Evolutionary conservation across 2,113 vertebrate species (phyloP).

Genomic region (Mobula birostris): DNA sequence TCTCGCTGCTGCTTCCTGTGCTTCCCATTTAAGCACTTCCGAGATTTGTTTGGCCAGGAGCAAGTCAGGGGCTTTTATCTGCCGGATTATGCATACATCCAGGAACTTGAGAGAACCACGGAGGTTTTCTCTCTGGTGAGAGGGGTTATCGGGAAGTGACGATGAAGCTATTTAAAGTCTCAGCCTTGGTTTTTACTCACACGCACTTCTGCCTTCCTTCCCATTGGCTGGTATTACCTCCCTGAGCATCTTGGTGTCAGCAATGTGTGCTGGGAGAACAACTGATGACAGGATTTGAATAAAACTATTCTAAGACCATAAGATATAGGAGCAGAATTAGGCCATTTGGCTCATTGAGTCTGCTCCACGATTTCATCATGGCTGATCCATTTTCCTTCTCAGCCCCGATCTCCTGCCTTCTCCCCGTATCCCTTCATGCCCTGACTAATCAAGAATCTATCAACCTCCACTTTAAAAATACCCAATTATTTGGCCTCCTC

Average conservation of each 20-base stretch:
- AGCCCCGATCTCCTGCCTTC: too few relatives aligned
- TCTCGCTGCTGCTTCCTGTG: background rate
- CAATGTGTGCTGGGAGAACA: background rate
- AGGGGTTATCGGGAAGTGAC: background rate
- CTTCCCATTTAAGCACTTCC: conserved; percentile 31
- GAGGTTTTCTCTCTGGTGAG: background rate
- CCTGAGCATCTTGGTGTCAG: background rate
- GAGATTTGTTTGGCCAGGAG: conserved; percentile 29
- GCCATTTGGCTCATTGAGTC: too few relatives aligned
- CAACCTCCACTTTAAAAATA: too few relatives aligned
- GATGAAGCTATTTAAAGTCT: background rate
- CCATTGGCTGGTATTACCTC: background rate
- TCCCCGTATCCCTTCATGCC: too few relatives aligned
- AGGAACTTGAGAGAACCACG: background rate
- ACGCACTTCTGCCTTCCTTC: background rate
- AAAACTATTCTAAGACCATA: background rate
- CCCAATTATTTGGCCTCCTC: too few relatives aligned
- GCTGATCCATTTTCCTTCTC: too few relatives aligned
- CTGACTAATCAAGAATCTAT: too few relatives aligned
- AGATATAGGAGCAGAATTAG: too few relatives aligned
- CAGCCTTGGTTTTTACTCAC: background rate
- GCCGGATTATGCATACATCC: background rate
- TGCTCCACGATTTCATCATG: too few relatives aligned
- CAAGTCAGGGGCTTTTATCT: background rate
- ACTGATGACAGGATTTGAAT: background rate